phyloP scores from a whole-genome alignment of 2,113 vertebrate genomes.

The Anolis sagrei region DNA sequence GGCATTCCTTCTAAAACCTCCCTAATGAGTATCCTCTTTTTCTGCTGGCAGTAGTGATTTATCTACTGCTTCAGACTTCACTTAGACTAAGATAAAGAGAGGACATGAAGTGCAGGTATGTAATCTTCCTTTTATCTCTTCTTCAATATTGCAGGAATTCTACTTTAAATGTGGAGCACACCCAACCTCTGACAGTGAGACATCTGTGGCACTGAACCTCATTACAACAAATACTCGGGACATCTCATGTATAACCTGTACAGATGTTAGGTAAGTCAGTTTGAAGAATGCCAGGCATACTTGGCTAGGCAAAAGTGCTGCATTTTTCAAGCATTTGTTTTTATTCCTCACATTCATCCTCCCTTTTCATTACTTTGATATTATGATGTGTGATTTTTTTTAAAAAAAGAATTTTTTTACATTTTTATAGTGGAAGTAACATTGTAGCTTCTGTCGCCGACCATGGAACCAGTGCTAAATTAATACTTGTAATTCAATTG shows the following conservation, averaged over 20 bases:
- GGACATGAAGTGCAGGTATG: not conserved
- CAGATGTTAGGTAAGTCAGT: constrained; percentile 80
- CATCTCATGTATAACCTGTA: constrained; percentile 85
- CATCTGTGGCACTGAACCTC: constrained; percentile 85
- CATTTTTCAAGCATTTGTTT: not conserved
- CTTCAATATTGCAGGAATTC: constrained; percentile 82
- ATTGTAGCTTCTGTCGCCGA: not conserved
- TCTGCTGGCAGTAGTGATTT: constrained; percentile 51
- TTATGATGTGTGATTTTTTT: not conserved
- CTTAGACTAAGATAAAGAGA: constrained; percentile 44
- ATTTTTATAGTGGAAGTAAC: not conserved
- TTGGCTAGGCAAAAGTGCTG: not conserved
- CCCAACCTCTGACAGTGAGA: constrained; percentile 83
- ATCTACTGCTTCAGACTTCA: constrained; percentile 48
- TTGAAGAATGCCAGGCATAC: not conserved
- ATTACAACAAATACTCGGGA: constrained; percentile 79
- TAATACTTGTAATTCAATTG: no score
- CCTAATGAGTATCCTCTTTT: constrained; percentile 32
- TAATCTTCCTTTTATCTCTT: constrained; percentile 67
- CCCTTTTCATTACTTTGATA: not conserved
- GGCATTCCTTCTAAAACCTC: constrained; percentile 12
- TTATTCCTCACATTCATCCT: not conserved
- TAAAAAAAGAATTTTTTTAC: not conserved
- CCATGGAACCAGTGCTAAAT: not conserved
- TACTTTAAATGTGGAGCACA: constrained; percentile 89